A percentile compares a stretch with the other conserved stretches of the same genome.
Evolutionary conservation across 1,140 invertebrate genomes (phyloP).

Genomic region (Anoplolepis gracilipes): DNA sequence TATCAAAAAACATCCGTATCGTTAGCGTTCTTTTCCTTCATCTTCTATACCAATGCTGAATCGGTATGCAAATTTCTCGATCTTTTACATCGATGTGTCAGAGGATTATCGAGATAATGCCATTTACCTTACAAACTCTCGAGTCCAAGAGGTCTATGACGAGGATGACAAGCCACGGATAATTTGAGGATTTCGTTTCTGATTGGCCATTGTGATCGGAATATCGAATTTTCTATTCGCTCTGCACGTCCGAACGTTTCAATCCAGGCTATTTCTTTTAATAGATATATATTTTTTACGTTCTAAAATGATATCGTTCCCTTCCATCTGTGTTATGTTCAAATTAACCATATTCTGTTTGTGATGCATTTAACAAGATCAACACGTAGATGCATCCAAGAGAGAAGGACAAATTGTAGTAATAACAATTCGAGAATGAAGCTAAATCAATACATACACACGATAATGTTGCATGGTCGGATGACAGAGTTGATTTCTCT

Average conservation of each 20-base stretch:
- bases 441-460: constrained; percentile 35
- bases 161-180: constrained; percentile 55
- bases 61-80: constrained; percentile 72
- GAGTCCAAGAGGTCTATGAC: constrained; percentile 13
- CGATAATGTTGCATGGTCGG: constrained; percentile 69
- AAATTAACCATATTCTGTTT: neutral
- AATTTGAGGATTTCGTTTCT: constrained; percentile 60
- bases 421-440: neutral
- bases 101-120: constrained; percentile 68
- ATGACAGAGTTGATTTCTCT: constrained; percentile 77
- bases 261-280: neutral
- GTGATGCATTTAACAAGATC: constrained; percentile 18
- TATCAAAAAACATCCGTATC: constrained; percentile 44
- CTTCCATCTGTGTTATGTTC: neutral
- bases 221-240: constrained; percentile 53
- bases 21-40: constrained; percentile 4
- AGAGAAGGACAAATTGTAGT: constrained; percentile 8
- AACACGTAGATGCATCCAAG: neutral
- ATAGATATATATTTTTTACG: neutral
- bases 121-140: constrained; percentile 53
- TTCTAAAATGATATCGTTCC: constrained; percentile 16
- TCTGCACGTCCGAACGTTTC: neutral
- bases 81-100: constrained; percentile 64
- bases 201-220: constrained; percentile 63
- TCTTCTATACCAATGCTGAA: constrained; percentile 38